phyloP scores from a whole-genome alignment of 2,797 vertebrate genomes.

The Phrynocephalus forsythii region DNA sequence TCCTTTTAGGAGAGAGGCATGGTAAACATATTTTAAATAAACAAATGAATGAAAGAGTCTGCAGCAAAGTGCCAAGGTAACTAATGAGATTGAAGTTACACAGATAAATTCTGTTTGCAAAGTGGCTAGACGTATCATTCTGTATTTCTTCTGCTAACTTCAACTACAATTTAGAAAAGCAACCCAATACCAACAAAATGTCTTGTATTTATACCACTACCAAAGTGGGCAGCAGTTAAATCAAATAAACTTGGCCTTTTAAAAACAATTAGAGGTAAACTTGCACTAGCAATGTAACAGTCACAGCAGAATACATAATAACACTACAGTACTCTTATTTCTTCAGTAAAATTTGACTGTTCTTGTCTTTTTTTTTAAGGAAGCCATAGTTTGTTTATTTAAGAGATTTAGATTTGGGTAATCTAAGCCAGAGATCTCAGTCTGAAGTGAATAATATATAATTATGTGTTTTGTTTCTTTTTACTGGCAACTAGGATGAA shows the following conservation, averaged over 20 bases:
- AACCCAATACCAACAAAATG: not conserved
- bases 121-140: not conserved
- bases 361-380: not conserved
- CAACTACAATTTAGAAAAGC: not conserved
- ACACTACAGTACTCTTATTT: constrained; percentile 3
- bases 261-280: constrained; percentile 23
- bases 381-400: constrained; percentile 66
- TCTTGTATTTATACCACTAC: not conserved
- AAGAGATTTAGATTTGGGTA: constrained; percentile 57
- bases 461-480: constrained; percentile 56
- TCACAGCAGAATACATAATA: constrained; percentile 22
- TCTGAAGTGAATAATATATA: constrained; percentile 55
- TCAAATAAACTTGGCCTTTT: constrained; percentile 20
- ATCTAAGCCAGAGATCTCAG: constrained; percentile 53
- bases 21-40: too few relatives aligned
- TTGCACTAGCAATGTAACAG: constrained; percentile 14
- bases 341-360: constrained; percentile 37
- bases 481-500: constrained; percentile 56
- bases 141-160: not conserved
- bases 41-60: not conserved
- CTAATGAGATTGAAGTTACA: not conserved
- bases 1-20: too few relatives aligned
- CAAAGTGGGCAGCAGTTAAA: not conserved
- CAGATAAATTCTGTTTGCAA: constrained; percentile 12
- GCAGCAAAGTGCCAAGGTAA: not conserved